These are phyloP conservation scores for Ctenodactylus gundi DNA, from an alignment of 2,113 vertebrate species.

Conservation along the genomic window DNA sequence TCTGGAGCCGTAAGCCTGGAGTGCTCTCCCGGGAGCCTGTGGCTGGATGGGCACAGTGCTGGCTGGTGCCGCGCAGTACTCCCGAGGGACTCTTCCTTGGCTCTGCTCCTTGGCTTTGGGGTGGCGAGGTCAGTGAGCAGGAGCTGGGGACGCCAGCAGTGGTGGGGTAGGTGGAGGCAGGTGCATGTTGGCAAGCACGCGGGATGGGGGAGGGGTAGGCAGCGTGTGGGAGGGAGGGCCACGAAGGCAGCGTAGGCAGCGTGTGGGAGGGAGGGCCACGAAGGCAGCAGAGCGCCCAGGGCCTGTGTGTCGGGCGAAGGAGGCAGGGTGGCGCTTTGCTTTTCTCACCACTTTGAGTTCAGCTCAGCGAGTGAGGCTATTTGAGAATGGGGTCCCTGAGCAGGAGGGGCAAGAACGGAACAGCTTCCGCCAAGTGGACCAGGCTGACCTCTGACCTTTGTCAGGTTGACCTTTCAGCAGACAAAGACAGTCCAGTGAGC, in stretches of 20 bases:
- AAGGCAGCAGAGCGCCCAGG: neutral
- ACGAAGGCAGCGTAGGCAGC: neutral
- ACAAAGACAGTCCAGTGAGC: neutral
- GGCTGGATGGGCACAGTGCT: neutral
- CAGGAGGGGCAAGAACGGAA: neutral
- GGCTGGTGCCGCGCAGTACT: neutral
- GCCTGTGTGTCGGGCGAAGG: neutral
- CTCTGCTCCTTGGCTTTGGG: neutral
- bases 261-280: neutral
- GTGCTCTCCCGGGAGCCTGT: neutral
- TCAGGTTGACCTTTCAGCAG: neutral
- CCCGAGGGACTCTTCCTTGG: neutral
- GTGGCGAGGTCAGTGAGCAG: neutral
- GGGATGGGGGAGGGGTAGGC: neutral
- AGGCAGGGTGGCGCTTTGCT: neutral
- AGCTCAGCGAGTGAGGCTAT: neutral
- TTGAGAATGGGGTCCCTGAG: neutral
- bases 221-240: neutral
- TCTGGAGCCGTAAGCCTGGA: neutral
- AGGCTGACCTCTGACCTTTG: neutral
- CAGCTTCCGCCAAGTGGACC: neutral
- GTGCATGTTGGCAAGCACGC: fast-evolving
- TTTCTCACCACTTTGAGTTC: neutral
- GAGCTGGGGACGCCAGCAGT: neutral
- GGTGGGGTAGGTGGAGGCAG: neutral